Evolutionary conservation across 1,140 invertebrate species (phyloP).

Genomic region (Neoseiulus cucumeris): DNA sequence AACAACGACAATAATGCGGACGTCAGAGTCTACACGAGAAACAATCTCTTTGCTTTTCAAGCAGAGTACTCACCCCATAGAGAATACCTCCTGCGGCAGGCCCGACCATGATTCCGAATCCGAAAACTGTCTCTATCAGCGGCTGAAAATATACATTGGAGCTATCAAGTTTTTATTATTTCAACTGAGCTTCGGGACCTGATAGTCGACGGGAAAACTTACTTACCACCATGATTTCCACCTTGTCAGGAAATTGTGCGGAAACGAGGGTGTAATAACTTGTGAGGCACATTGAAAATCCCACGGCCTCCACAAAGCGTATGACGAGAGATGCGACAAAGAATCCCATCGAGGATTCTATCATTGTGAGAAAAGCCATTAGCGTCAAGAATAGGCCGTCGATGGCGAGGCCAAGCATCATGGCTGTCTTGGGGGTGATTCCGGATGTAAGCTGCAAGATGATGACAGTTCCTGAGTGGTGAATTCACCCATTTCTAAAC

Average conservation of each 20-base stretch:
- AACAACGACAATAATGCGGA: no score
- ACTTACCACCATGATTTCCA: slow-evolving; percentile 1
- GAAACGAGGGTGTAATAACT: neutral
- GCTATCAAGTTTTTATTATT: no score
- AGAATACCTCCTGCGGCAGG: neutral
- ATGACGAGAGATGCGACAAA: neutral
- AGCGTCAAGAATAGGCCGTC: neutral
- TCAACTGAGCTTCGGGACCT: no score
- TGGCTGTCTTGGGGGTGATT: neutral
- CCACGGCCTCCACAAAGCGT: neutral
- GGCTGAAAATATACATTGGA: neutral
- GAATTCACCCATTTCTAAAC: no score
- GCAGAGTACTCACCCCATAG: neutral
- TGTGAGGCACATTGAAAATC: slow-evolving; percentile 1
- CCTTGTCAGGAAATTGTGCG: neutral
- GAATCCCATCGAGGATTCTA: neutral
- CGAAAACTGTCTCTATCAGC: slow-evolving; percentile 3
- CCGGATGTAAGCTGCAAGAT: neutral
- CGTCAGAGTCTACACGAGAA: no score
- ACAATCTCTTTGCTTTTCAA: no score
- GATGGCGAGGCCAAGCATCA: neutral
- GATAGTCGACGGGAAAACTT: no score
- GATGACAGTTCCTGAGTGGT: no score
- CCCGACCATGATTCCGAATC: slow-evolving; percentile 8
- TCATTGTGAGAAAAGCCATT: neutral